Conservation (phyloP, 1,140 invertebrate genomes). For the Tribolium madens region DNA sequence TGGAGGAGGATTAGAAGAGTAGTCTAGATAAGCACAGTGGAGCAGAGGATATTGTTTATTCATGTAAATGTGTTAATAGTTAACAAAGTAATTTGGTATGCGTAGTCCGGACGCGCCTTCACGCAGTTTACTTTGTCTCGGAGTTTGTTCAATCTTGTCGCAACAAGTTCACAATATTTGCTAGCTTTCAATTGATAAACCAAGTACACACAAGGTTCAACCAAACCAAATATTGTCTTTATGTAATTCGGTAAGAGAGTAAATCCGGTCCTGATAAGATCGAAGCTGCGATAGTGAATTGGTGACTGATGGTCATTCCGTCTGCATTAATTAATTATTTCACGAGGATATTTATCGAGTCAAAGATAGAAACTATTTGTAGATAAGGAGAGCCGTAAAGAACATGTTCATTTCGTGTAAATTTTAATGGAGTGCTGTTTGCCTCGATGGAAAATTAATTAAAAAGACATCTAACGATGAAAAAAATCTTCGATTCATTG, state of each 20-base stretch:
- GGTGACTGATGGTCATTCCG: slow-evolving; percentile 33
- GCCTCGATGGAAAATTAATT: slow-evolving; percentile 26
- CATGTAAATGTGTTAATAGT: background rate
- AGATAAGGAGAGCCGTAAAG: slow-evolving; percentile 28
- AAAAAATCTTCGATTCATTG: slow-evolving; percentile 28
- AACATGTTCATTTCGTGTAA: slow-evolving; percentile 37
- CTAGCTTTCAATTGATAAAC: background rate
- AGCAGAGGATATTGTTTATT: background rate
- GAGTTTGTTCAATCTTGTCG: background rate
- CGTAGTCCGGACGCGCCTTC: background rate
- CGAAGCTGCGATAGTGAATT: slow-evolving; percentile 29
- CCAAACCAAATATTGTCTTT: background rate
- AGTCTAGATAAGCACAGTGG: background rate
- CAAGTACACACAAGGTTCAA: background rate
- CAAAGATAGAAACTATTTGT: slow-evolving; percentile 26
- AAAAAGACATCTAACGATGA: slow-evolving; percentile 32
- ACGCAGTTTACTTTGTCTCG: background rate
- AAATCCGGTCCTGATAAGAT: slow-evolving; percentile 30
- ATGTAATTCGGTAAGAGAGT: background rate
- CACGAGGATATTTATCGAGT: slow-evolving; percentile 20
- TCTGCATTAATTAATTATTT: slow-evolving; percentile 33
- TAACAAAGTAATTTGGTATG: background rate
- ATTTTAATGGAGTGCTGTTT: slow-evolving; percentile 36
- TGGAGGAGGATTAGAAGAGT: background rate
- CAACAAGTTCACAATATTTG: background rate